Conservation (phyloP, 1,140 invertebrate species). For the Drosophila ambigua region DNA sequence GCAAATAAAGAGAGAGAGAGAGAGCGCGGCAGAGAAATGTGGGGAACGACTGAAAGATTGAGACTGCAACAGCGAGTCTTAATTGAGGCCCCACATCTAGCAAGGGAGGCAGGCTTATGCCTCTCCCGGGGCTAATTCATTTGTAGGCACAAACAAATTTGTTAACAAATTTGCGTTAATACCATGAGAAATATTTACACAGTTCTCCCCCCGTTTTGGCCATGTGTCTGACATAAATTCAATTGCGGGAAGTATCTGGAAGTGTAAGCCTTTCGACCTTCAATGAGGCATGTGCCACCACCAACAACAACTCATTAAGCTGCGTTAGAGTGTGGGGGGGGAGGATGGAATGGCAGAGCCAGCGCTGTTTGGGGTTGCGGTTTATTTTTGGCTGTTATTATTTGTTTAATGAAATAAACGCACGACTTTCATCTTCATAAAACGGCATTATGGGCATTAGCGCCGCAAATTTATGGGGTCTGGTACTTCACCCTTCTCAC, state of each 20-base stretch:
- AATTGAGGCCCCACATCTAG: slow-evolving; percentile 54
- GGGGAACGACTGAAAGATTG: slow-evolving; percentile 3
- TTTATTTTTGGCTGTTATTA: slow-evolving; percentile 81
- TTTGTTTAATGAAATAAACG: slow-evolving; percentile 83
- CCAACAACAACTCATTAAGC: slow-evolving; percentile 69
- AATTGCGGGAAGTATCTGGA: slow-evolving; percentile 56
- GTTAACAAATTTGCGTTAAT: slow-evolving; percentile 81
- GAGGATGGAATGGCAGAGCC: neutral
- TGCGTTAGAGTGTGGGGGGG: slow-evolving; percentile 1
- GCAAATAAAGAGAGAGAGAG: neutral
- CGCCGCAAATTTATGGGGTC: slow-evolving; percentile 71
- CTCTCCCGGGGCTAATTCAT: slow-evolving; percentile 62
- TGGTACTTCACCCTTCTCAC: slow-evolving; percentile 25
- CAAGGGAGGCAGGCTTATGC: neutral
- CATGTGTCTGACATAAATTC: slow-evolving; percentile 76
- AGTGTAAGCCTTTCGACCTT: slow-evolving; percentile 77
- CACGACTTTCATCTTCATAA: slow-evolving; percentile 82
- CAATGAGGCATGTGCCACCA: slow-evolving; percentile 78
- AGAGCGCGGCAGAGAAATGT: slow-evolving; percentile 2
- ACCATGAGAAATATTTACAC: slow-evolving; percentile 75
- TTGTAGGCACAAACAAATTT: slow-evolving; percentile 81
- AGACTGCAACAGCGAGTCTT: slow-evolving; percentile 52
- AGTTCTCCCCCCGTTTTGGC: slow-evolving; percentile 9
- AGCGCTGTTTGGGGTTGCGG: slow-evolving; percentile 49
- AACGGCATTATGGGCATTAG: slow-evolving; percentile 80